Base-by-base conservation (phyloP, 2,888 invertebrate genomes). In the Ceramica pisi region DNA sequence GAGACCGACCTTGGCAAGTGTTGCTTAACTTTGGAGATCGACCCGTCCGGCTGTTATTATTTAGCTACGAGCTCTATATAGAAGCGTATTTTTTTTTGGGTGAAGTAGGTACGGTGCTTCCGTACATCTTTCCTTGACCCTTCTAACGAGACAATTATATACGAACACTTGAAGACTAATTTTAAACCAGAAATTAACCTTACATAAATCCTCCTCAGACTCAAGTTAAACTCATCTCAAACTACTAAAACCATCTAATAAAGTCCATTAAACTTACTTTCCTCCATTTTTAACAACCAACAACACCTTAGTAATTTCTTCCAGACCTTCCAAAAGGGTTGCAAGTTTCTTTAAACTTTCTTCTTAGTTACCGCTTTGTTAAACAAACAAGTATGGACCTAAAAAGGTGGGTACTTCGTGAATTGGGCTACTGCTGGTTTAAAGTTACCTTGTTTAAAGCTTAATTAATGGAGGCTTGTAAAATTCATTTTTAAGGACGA, bases 311-410 rank as follows among this genome's bases (percentile, higher is more conserved):
- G 63, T 78, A 72, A 83, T 78, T 83, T 72, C 53, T 46, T 59
- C 21, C 66, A 53, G 65, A 65, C 55, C 31, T 62, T 48, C 10
- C 26, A 59, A 83, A 72, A 70, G 69, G 70, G 57, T 70, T 19
- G 26, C 1, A 62, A 72, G 70, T 78, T 83, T 63, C 16, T 21
- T 61, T 66, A 57, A 82, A 82, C 41, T 71, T 82, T 61, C 26
- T 14, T 48, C 61, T 60, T 35, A 51, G 67, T 77, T 51, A 23
- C 21, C 62, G 65, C 59, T 83, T 80, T 80, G 72, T 67, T 69
- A 50, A 26, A 21, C 51, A 66, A 79, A 77, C 44, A 80, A 63
- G 57, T 51, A 26, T 62, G 35, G 56, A 41, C 10, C 44, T 62
- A 62, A 62, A 65, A 75, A 31, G 62, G 12, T 26, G 12, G 10